Evolutionary conservation across 1,140 invertebrate genomes (phyloP).

Genomic region (Adelges cooleyi): DNA sequence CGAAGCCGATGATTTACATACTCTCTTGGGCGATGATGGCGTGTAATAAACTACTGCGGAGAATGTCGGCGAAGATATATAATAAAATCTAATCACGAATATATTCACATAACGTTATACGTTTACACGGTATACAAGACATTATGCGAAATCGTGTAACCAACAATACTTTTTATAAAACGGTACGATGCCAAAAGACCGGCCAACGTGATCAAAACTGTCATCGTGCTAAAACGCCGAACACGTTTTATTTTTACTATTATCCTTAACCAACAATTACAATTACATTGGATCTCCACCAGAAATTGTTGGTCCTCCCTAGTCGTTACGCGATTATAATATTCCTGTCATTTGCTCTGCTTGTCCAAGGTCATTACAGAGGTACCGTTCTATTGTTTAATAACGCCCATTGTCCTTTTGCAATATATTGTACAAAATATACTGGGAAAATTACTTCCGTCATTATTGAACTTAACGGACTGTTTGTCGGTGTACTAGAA

Average conservation of each 20-base stretch:
- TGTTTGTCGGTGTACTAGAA: too few species aligned
- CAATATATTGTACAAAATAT: too few species aligned
- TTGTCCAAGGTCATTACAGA: too few species aligned
- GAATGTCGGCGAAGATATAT: not conserved
- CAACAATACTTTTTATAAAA: not conserved
- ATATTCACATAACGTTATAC: not conserved
- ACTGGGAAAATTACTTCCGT: too few species aligned
- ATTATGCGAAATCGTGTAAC: not conserved
- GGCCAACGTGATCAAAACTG: not conserved
- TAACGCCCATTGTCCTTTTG: constrained; percentile 5
- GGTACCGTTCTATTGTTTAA: not conserved
- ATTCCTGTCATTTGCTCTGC: too few species aligned
- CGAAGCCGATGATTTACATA: constrained; percentile 2
- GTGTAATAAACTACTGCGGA: not conserved
- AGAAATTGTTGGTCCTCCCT: too few species aligned
- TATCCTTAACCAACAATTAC: too few species aligned
- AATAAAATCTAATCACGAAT: constrained; percentile 11
- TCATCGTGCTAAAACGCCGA: too few species aligned
- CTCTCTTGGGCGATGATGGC: not conserved
- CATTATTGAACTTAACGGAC: too few species aligned
- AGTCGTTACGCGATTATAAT: too few species aligned
- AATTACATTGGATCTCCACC: too few species aligned
- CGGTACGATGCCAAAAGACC: not conserved
- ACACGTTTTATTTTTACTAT: too few species aligned
- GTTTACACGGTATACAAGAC: not conserved